Evolutionary conservation across 2,113 vertebrate species (phyloP), one percentile per base, ranked within the genome.

Genomic region (Psittacus erithacus): DNA sequence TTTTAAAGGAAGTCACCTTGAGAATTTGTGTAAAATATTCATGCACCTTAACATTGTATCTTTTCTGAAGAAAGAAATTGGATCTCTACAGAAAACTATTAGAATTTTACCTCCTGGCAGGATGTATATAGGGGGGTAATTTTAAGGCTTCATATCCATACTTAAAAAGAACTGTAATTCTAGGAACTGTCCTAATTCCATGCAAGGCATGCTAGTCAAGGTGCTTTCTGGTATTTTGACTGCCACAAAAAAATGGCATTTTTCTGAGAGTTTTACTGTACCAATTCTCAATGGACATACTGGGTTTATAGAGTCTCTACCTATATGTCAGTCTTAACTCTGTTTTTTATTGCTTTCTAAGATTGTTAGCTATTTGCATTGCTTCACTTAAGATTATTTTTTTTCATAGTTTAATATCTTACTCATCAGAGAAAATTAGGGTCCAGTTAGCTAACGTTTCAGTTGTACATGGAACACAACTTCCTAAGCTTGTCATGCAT

Each of bases 401-500:
- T 59, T 93, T 53, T 33, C 11, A 39, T 75, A 60, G 64, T 92
- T 97, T 96, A 96, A 97, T 98, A 95, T 98, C 96, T 98, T 98
- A 98, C 97, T 98, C 98, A 98, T 98, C 98, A 96, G 93, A 69
- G 92, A 93, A 97, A 97, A 97, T 85, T 97, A 98, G 97, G 96
- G 97, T 98, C 98, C 95, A 97, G 98, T 98, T 98, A 98, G 97
- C 98, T 98, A 98, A 98, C 98, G 98, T 98, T 99, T 97, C 97
- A 97, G 97, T 97, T 96, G 97, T 97, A 98, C 68, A 85, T 98
- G 97, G 98, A 98, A 98, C 69, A 92, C 55, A 83, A 98, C 98
- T 98, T 98, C 98, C 97, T 97, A 97, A 97, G 98, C 98, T 98
- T 98, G 98, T 98, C 98, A 98, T 98, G 98, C 98, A 98, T 98